Evolutionary conservation across 2,797 vertebrate species (phyloP).

Genomic region (Astyanax mexicanus): DNA sequence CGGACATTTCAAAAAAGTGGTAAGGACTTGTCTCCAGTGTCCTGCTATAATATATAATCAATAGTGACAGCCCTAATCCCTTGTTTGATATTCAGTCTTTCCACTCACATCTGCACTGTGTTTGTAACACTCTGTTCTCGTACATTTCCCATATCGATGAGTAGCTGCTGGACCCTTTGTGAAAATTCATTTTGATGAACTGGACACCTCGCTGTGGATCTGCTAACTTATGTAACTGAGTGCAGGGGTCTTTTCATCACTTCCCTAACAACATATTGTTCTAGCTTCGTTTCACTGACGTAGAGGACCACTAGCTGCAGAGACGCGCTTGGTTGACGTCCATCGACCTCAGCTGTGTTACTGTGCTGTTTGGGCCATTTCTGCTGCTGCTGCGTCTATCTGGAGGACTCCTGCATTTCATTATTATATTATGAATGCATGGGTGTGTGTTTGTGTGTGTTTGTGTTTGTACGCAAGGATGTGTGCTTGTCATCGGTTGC

Average conservation of each 20-base stretch:
- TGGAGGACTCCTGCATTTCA: slow-evolving; percentile 29
- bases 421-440: too few relatives aligned
- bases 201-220: not conserved
- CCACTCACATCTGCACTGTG: not conserved
- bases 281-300: not conserved
- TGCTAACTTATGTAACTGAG: not conserved
- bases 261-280: slow-evolving; percentile 4
- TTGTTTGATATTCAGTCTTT: not conserved
- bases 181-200: not conserved
- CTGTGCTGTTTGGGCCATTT: slow-evolving; percentile 31
- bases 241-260: not conserved
- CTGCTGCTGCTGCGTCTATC: not conserved
- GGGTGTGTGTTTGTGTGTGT: slow-evolving; percentile 18
- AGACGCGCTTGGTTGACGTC: slow-evolving; percentile 30
- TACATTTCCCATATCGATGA: not conserved
- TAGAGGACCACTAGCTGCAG: slow-evolving; percentile 20
- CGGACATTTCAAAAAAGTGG: too few relatives aligned
- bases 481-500: not conserved
- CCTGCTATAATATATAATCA: too few relatives aligned
- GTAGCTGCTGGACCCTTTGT: not conserved
- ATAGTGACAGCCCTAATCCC: not conserved
- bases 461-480: too few relatives aligned
- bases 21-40: too few relatives aligned
- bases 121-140: not conserved
- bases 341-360: slow-evolving; percentile 19